A percentile compares a stretch with the other conserved stretches of the same genome.
phyloP scores from a whole-genome alignment of 2,888 invertebrate genomes.

The Papilio elwesi region DNA sequence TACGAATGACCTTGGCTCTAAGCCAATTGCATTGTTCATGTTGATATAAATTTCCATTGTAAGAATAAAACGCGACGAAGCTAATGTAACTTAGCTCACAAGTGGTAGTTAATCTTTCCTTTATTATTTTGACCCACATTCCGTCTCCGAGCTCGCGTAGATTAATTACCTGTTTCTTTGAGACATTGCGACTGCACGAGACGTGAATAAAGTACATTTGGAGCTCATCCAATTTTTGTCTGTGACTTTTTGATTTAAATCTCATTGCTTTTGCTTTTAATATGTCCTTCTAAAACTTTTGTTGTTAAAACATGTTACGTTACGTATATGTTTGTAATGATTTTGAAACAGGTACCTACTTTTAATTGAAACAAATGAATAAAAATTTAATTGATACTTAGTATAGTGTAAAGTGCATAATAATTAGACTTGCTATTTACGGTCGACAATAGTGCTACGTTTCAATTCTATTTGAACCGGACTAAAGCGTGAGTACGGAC shows the following conservation, averaged over 20 bases:
- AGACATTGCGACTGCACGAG: constrained; percentile 59
- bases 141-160: constrained; percentile 51
- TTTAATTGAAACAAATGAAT: not conserved
- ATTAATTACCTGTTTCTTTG: constrained; percentile 67
- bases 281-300: not conserved
- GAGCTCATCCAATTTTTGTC: constrained; percentile 58
- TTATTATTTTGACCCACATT: constrained; percentile 65
- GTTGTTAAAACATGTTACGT: not conserved
- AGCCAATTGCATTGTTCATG: constrained; percentile 34
- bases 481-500: constrained; percentile 55
- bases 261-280: constrained; percentile 11
- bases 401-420: constrained; percentile 11
- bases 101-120: constrained; percentile 54
- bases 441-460: constrained; percentile 53
- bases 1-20: constrained; percentile 33
- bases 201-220: constrained; percentile 64
- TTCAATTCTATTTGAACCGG: constrained; percentile 69
- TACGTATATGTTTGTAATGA: not conserved
- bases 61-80: constrained; percentile 27
- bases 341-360: too few relatives aligned
- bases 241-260: constrained; percentile 46
- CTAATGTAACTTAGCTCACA: constrained; percentile 34
- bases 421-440: constrained; percentile 41
- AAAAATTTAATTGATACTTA: not conserved
- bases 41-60: constrained; percentile 18